These are phyloP conservation scores for Garrulus glandarius DNA, from an alignment of 2,797 vertebrate species.

Conservation along the genomic window DNA sequence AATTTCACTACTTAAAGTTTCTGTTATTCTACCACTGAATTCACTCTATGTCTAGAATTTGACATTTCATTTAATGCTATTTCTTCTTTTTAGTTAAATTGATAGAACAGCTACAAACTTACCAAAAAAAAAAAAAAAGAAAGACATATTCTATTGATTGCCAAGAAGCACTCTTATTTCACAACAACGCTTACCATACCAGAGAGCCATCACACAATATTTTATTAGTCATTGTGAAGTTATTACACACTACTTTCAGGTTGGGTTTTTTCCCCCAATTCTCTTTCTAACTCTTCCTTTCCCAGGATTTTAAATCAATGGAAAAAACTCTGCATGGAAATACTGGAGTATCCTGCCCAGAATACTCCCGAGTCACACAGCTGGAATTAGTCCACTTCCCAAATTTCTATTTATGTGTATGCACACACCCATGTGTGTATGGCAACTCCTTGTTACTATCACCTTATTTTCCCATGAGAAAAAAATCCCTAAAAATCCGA, in stretches of 20 bases:
- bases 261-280: rapidly evolving
- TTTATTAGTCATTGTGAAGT: background rate
- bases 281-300: background rate
- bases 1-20: background rate
- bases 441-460: background rate
- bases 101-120: background rate
- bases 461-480: background rate
- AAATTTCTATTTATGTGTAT: background rate
- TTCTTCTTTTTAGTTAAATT: background rate
- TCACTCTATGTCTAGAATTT: background rate
- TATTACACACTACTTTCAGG: background rate
- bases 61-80: background rate
- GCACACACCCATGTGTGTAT: background rate
- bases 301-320: background rate
- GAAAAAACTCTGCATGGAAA: background rate
- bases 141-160: background rate
- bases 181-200: background rate
- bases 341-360: background rate
- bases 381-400: background rate
- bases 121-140: background rate
- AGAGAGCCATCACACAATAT: background rate
- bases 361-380: background rate
- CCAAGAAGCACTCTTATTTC: background rate
- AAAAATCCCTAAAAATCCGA: background rate
- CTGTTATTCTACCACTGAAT: background rate